Base-by-base conservation (phyloP, 92 coral and sea anemone species). In the Pocillopora meandrina region DNA sequence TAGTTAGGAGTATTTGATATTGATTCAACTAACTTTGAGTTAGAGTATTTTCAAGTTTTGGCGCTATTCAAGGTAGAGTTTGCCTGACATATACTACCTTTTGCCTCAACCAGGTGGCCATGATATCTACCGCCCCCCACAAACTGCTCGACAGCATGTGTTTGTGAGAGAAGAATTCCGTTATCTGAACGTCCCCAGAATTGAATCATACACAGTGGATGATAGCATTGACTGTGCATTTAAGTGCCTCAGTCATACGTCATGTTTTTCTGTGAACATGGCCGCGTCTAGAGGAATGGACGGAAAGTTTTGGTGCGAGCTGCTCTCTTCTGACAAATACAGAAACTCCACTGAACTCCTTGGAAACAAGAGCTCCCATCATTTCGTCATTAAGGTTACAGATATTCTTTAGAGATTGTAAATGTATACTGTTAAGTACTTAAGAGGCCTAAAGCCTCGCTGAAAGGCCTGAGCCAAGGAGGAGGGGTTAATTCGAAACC, bases 311-410 rank as follows among this genome's bases (percentile, higher is more conserved):
- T 70, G 74, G 74, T 70, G 74, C 74, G 74, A 70, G 17, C 15
- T 70, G 11, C 55, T 70, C 55, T 36, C 74, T 70, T 70, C 74
- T 70, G 74, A 70, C 10, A 70, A 70, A 5, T 33, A 70, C 74
- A 70, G 23, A 36, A 70, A 70, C 74, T 70, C 20, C 56, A 70
- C 74, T 10, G 56, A 70, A 55, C 33, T 13, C 56, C 33, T 8
- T 12, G 74, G 13, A 17, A 70, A 70, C 74, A 70, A 70, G 12
- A 36, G 20, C 11, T 7, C 74, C 0, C 74, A 70, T 70, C 74
- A 70, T 20, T 36, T 70, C 11, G 35, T 5, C 56, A 36, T 33
- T 6, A 36, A 35, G 74, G 74, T 70, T 14, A 12, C 55, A 20
- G 42, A 4, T 20, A 70, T 36, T 68, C 36, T 36, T 55, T 21